Percentiles rank a stretch among this genome's conserved stretches.
Evolutionary conservation across 2,113 vertebrate genomes (phyloP).

Genomic region (Tringa solitaria): DNA sequence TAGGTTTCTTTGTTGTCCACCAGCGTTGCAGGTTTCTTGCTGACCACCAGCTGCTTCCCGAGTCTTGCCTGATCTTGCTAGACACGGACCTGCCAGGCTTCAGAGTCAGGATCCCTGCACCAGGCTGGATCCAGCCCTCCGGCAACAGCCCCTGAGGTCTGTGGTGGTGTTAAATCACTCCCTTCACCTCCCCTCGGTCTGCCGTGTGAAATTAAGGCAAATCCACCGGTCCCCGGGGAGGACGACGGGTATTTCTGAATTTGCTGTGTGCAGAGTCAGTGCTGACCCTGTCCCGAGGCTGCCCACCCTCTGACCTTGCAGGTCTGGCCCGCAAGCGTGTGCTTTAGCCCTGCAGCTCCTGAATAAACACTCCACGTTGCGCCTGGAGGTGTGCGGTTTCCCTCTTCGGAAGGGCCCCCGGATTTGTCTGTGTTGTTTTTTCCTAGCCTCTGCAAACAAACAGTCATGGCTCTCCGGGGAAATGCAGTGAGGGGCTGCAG

Average conservation of each 20-base stretch:
- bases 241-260: neutral
- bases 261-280: neutral
- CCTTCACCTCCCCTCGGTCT: neutral
- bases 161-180: neutral
- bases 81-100: neutral
- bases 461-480: accelerated
- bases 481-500: accelerated
- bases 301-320: neutral
- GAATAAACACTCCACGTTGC: neutral
- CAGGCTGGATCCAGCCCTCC: neutral
- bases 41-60: neutral
- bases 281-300: neutral
- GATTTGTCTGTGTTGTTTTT: neutral
- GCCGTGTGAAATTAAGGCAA: neutral
- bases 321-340: neutral
- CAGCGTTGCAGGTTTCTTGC: neutral
- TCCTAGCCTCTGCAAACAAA: neutral
- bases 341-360: neutral
- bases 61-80: neutral
- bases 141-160: neutral
- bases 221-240: neutral
- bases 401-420: neutral
- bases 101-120: neutral
- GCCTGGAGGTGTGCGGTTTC: neutral
- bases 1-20: no score